Conservation (phyloP, 2,888 invertebrate genomes). For the Leptinotarsa haldemani region DNA sequence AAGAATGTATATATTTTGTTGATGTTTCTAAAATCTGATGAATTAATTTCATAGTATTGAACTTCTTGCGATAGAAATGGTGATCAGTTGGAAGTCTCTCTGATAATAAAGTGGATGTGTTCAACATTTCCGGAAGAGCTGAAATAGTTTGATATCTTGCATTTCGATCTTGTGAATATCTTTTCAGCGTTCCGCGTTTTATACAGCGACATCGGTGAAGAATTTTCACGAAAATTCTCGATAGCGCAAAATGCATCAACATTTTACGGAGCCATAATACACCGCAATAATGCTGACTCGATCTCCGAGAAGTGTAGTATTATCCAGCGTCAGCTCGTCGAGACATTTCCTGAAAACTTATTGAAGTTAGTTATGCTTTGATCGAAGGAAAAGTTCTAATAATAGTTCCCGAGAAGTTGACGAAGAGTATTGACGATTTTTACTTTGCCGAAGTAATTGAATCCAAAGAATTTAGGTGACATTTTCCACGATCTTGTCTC, state of each 20-base stretch:
- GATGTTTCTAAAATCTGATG: too few species aligned
- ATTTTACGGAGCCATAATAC: constrained; percentile 8
- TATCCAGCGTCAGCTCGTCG: constrained; percentile 11
- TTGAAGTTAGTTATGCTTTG: constrained; percentile 18
- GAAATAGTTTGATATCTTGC: neutral
- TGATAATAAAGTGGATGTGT: too few species aligned
- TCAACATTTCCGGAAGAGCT: too few species aligned
- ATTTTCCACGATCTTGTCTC: neutral
- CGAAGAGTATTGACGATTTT: constrained; percentile 23
- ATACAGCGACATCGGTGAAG: neutral
- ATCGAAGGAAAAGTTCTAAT: constrained; percentile 14
- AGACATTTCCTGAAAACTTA: constrained; percentile 21
- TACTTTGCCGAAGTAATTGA: constrained; percentile 6
- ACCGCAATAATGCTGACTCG: constrained; percentile 16
- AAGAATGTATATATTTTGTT: too few species aligned
- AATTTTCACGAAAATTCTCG: neutral
- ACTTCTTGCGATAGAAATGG: too few species aligned
- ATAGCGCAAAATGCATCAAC: constrained; percentile 6
- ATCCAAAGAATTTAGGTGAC: constrained; percentile 10
- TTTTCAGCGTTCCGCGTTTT: neutral
- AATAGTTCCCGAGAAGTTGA: constrained; percentile 8
- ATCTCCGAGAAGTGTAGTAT: constrained; percentile 14
- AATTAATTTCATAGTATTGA: too few species aligned
- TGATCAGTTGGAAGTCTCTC: too few species aligned
- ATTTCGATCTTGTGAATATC: neutral